These are phyloP conservation scores for Bos taurus DNA, from an alignment of 2,113 vertebrate species.

Conservation along the genomic window ARS-UCD2.0 NC_037347.1:19057501-19058000, in stretches of 20 bases:
- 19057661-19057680: neutral
- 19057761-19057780: neutral
- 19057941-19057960: neutral
- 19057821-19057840: neutral
- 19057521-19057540: neutral
- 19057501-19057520: neutral
- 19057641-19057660: neutral
- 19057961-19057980: neutral
- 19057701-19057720: neutral
- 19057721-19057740: neutral
- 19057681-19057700: neutral
- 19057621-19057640: neutral
- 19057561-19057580: neutral
- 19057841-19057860: slow-evolving; percentile 37
- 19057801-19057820: neutral
- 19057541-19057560: neutral
- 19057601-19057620: neutral
- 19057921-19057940: neutral
- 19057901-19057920: neutral
- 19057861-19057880: neutral
- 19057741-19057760: neutral
- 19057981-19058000: neutral
- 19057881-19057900: slow-evolving; percentile 16
- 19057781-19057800: slow-evolving; percentile 1
- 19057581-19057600: neutral